A percentile compares a stretch with the other conserved stretches of the same genome.
Evolutionary conservation across 2,888 invertebrate genomes (phyloP).

Genomic region (Agrotis exclamationis): DNA sequence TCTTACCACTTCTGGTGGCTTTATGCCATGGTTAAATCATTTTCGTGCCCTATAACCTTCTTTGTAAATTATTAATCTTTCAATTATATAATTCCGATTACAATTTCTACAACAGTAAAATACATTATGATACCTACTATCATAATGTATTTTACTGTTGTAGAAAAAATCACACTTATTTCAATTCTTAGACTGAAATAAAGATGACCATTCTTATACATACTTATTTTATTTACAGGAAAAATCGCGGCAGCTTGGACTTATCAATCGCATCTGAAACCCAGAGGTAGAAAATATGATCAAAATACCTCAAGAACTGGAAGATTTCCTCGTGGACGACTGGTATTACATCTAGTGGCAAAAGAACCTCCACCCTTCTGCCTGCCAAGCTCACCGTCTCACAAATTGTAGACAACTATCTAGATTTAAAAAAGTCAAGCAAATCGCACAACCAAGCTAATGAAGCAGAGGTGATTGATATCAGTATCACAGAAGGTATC

Average conservation of each 20-base stretch:
- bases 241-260: constrained; percentile 93
- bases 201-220: not conserved
- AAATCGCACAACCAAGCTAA: constrained; percentile 95
- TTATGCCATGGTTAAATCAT: too few relatives aligned
- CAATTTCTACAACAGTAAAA: too few relatives aligned
- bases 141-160: not conserved
- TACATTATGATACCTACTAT: too few relatives aligned
- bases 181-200: not conserved
- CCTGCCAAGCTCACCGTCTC: constrained; percentile 97
- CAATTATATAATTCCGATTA: not conserved
- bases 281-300: constrained; percentile 97
- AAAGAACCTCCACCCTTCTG: constrained; percentile 94
- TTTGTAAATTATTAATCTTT: too few relatives aligned
- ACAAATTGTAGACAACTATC: constrained; percentile 96
- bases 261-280: constrained; percentile 96
- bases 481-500: constrained; percentile 94
- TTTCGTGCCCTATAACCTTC: too few relatives aligned
- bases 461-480: constrained; percentile 92
- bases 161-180: not conserved
- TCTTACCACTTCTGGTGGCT: too few relatives aligned
- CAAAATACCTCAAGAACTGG: constrained; percentile 97
- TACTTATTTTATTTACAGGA: constrained; percentile 75
- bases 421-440: constrained; percentile 94
- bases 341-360: constrained; percentile 97
- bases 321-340: constrained; percentile 98